Evolutionary conservation across 2,113 vertebrate genomes (phyloP).

Genomic region (Coptodon bakossiorum): DNA sequence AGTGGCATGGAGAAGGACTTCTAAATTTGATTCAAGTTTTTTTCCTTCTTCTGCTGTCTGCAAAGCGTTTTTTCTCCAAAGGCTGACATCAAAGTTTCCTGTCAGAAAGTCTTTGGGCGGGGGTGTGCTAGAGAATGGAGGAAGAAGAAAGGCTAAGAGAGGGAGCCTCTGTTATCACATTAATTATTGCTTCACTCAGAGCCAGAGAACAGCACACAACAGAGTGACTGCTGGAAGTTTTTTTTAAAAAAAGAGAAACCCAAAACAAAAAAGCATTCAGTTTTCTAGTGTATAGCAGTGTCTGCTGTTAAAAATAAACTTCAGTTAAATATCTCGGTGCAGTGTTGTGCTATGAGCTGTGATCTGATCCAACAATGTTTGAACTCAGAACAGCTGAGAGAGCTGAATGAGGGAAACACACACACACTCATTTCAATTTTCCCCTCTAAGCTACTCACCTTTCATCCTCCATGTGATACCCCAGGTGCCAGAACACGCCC

Average conservation of each 20-base stretch:
- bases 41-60: background rate
- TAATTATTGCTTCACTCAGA: slow-evolving; percentile 41
- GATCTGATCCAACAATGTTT: background rate
- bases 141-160: background rate
- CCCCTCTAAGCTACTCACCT: slow-evolving; percentile 3
- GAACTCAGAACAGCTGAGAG: background rate
- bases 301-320: slow-evolving; percentile 3
- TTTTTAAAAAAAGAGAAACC: background rate
- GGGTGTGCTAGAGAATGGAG: background rate
- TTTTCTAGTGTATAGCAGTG: background rate
- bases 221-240: background rate
- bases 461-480: slow-evolving; percentile 21
- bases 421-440: background rate
- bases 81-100: slow-evolving; percentile 35
- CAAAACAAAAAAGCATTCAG: background rate
- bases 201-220: background rate
- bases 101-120: background rate
- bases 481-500: slow-evolving; percentile 3
- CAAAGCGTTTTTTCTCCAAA: background rate
- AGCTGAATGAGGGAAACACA: background rate
- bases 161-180: slow-evolving; percentile 5
- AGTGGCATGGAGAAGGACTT: background rate
- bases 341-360: background rate
- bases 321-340: background rate
- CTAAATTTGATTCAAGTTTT: background rate